Base-by-base conservation (phyloP, 2,888 invertebrate genomes). In the Brenthis daphne region DNA sequence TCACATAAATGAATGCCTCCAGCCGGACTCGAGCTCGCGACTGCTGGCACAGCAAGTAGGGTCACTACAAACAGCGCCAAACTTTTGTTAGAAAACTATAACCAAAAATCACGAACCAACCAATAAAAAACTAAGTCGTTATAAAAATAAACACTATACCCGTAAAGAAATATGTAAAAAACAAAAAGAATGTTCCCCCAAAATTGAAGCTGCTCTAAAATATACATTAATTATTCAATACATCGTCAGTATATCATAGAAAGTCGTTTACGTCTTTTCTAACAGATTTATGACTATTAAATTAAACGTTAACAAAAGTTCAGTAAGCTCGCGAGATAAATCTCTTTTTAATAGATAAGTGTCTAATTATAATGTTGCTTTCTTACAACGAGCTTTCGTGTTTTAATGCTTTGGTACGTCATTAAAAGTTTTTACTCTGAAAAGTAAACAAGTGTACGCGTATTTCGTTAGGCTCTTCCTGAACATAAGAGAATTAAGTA, bases 271-370 rank as follows among this genome's bases (percentile, higher is more conserved):
- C 51, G 65, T 65, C 65, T 6, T 24, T 29, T 16, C 4, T 50
- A 33, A 43, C 5, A 57, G 57, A 65, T 65, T 65, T 57, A 65
- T 24, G 57, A 11, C n/a, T 16, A 57, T 58, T 53, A 65, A 65
- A 58, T 58, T 43, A 47, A 66, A 58, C 16, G 47, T 47, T 66
- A 54, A 66, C 58, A 66, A 24, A 53, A 29, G 24, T 48, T 47
- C 24, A 11, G 29, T 48, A 29, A 47, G 43, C 33, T 33, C 53
- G 13, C 43, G 16, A 58, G 33, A 57, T 66, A 54, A 54, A 58
- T 58, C 53, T 54, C 29, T 58, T 66, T 37, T 48, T 58, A 58
- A 65, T 58, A 58, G 47, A 58, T 58, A 50, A 65, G n/a, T n/a
- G 14, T 8, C 53, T 58, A n/a, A 29, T 16, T 53, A 37, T 47